These are phyloP conservation scores for Trissonchulus latispiculum DNA, from an alignment of 2,888 invertebrate species.

Conservation along the genomic window DNA sequence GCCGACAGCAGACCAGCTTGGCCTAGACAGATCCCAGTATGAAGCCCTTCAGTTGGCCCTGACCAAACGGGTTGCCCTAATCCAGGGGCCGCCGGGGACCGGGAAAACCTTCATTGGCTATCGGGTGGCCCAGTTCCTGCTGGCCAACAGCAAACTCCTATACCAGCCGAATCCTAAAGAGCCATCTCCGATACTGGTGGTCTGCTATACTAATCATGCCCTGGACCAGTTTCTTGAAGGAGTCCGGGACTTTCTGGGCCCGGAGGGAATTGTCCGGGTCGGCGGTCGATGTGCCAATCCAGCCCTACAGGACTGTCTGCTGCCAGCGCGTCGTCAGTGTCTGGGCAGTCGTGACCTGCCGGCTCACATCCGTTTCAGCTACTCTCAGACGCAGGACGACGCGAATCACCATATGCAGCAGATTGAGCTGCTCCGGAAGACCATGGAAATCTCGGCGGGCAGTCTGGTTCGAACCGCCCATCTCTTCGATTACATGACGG, in stretches of 20 bases:
- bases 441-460: too few species aligned
- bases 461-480: too few species aligned
- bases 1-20: constrained; percentile 49
- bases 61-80: constrained; percentile 61
- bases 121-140: constrained; percentile 57
- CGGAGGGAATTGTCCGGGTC: constrained; percentile 56
- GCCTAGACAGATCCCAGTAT: constrained; percentile 59
- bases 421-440: too few species aligned
- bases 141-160: constrained; percentile 54
- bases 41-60: constrained; percentile 60
- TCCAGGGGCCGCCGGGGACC: constrained; percentile 79
- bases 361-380: not conserved
- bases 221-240: constrained; percentile 71
- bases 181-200: constrained; percentile 60
- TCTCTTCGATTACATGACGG: too few species aligned
- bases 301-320: constrained; percentile 41
- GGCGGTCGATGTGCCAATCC: constrained; percentile 60
- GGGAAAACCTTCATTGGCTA: constrained; percentile 72
- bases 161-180: too few species aligned
- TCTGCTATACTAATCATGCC: constrained; percentile 76
- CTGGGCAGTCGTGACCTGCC: not conserved
- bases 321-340: not conserved
- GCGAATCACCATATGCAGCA: not conserved
- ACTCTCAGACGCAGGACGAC: not conserved
- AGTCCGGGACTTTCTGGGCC: constrained; percentile 35